Base-by-base conservation (phyloP, 1,140 invertebrate genomes). In the Aphis gossypii region DNA sequence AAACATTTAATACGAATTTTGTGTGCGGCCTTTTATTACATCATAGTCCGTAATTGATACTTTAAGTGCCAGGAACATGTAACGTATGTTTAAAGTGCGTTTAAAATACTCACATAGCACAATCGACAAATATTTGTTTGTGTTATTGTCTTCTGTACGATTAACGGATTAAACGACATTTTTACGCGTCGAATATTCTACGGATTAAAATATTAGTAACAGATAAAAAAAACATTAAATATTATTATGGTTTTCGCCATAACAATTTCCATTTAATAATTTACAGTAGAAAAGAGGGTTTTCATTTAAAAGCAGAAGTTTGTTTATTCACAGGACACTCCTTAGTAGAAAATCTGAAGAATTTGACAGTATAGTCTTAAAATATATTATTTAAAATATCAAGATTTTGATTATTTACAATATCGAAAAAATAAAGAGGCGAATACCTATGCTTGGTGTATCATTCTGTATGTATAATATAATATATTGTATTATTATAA, bases 1-100 rank as follows among this genome's bases (percentile, higher is more conserved):
- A 76, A 76, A n/a, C 14, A n/a, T 76, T 76, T 76, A 76, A 76
- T 76, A n/a, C n/a, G 60, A n/a, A 76, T n/a, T 76, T 76, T n/a
- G 14, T 14, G 14, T 18, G 60, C 30, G 0, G 11, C 14, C n/a
- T n/a, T 76, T 76, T 76, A 76, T 76, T 76, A 76, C 60, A 76
- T 76, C 14, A 14, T 76, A 68, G 11, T 0, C 14, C 60, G 60
- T 76, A 76, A 76, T 76, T n/a, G 60, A 76, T 76, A 76, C 60
- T n/a, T 76, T 35, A 76, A 76, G 60, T 76, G 60, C n/a, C 30
- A n/a, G 14, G 1, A 20, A n/a, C 60, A 35, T n/a, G 30, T n/a
- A n/a, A 76, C n/a, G 30, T 68, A n/a, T 68, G 48, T 51, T 51
- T 51, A 18, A 76, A 76, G 11, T 76, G 60, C 30, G 30, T 18